Base-by-base conservation (phyloP, 2,888 invertebrate genomes). In the Tethea ocularis region DNA sequence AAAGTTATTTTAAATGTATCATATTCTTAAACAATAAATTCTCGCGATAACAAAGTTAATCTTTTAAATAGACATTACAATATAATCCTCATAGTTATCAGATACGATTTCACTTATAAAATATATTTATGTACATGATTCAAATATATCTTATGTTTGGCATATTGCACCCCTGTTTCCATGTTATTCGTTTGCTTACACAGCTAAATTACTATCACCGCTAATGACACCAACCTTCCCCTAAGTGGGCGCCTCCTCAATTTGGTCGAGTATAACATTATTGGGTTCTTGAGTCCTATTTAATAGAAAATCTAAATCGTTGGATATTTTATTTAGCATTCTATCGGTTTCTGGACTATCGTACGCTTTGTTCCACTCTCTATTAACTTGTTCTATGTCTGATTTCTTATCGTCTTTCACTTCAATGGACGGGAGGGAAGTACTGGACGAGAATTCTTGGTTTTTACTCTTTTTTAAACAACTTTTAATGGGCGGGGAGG, bases 251-350 rank as follows among this genome's bases (percentile, higher is more conserved):
- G 86, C 89, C 71, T 91, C 87, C 63, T 89, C 87, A 67, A 88
- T 89, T 73, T 86, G 82, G 67, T 89, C 84, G 58, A 80, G 72
- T 62, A 75, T 61, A 59, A 69, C 74, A 61, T 73, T 77, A 73
- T 79, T 80, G 62, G 70, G 80, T 56, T 86, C 84, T 62, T 89
- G 91, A 63, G 93, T 94, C 64, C 96, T 94, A 85, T 97, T 97
- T 62, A 97, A 89, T 71, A 97, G 89, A 89, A 97, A 97, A 87
- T 97, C 96, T 71, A 97, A 89, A 88, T 97, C 97, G 78, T 96
- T 96, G 1, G 96, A 96, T 76, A 97, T 97, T 80, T 96, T 95
- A 88, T 96, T 96, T 56, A 97, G 88, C 94, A 97, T 96, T 60
- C 95, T 95, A 71, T 95, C 94, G 36, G 90, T 84, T 58, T 89